Evolutionary conservation across 2,888 invertebrate genomes (phyloP), one percentile per base, ranked within the genome.

Genomic region (Ornithoptera alexandrae): DNA sequence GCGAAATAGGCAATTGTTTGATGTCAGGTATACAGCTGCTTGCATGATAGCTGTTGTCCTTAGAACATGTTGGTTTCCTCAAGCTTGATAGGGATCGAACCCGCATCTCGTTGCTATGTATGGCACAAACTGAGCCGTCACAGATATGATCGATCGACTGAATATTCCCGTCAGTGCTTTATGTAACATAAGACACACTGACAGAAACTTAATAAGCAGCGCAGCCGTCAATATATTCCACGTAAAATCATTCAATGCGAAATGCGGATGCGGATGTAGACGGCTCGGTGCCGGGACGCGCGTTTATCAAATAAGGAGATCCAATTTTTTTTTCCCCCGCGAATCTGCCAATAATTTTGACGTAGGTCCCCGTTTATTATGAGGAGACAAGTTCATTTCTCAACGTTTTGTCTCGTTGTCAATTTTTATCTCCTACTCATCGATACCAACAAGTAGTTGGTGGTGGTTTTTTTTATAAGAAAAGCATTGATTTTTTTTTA

Each of bases 321-420:
- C 77, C 78, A 79, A 78, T 79, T 82, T 80, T 77, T 66, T 39
- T 7, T 39, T 30, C 3, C 62, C n/a, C 76, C 65, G 75, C 74
- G 74, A 76, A 79, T 75, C 75, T 84, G 85, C 82, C 85, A 83
- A 72, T 74, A 71, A 75, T 79, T 80, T 75, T 85, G 84, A 85
- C 72, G 74, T 77, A 81, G 85, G 85, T 84, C 46, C 62, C 50
- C 66, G 62, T 66, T 70, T 70, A 59, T 66, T 66, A 62, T 57
- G 50, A 57, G 39, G 50, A 7, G 65, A 66, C 57, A 62, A 66
- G 30, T 66, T 58, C 57, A 42, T 70, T 62, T 62, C 58, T 57
- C 62, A 39, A 70, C 24, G 24, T 62, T 58, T 66, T 61, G 56
- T 65, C 60, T 42, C 39, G 50, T 61, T 42, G 56, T 65, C 59